Evolutionary conservation across 2,888 invertebrate genomes (phyloP).

Genomic region (Acleris emargana): DNA sequence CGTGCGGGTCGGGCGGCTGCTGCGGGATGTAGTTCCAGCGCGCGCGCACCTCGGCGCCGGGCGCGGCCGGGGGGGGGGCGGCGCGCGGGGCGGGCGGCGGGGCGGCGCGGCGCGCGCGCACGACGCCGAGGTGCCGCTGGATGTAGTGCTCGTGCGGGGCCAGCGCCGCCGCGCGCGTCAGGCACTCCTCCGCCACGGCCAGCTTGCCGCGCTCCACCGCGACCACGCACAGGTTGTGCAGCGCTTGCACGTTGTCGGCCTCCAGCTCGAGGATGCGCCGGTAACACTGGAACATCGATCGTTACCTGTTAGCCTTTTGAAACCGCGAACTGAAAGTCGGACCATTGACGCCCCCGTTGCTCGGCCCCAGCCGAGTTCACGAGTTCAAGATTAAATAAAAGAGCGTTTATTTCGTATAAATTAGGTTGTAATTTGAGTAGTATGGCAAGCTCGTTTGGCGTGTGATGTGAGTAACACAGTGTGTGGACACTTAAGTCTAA

Average conservation of each 20-base stretch:
- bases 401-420: background rate
- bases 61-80: slow-evolving; percentile 45
- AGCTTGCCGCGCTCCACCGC: slow-evolving; percentile 96
- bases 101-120: slow-evolving; percentile 85
- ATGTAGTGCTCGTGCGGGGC: slow-evolving; percentile 97
- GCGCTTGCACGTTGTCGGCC: slow-evolving; percentile 95
- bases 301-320: background rate
- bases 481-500: no score
- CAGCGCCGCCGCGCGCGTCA: slow-evolving; percentile 90
- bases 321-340: no score
- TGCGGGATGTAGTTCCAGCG: slow-evolving; percentile 81
- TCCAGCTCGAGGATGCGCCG: slow-evolving; percentile 93
- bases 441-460: no score
- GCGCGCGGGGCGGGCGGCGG: slow-evolving; percentile 41
- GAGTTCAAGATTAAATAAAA: background rate
- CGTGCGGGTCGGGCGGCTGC: slow-evolving; percentile 77
- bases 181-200: slow-evolving; percentile 92
- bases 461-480: no score
- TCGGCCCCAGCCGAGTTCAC: no score
- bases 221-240: slow-evolving; percentile 98
- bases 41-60: slow-evolving; percentile 67
- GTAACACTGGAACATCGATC: slow-evolving; percentile 87
- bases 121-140: slow-evolving; percentile 93
- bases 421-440: no score
- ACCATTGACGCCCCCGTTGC: no score